A percentile compares a stretch with the other conserved stretches of the same genome.
Conservation (phyloP, 2,113 vertebrate genomes). For the Colistium nudipinnis region DNA sequence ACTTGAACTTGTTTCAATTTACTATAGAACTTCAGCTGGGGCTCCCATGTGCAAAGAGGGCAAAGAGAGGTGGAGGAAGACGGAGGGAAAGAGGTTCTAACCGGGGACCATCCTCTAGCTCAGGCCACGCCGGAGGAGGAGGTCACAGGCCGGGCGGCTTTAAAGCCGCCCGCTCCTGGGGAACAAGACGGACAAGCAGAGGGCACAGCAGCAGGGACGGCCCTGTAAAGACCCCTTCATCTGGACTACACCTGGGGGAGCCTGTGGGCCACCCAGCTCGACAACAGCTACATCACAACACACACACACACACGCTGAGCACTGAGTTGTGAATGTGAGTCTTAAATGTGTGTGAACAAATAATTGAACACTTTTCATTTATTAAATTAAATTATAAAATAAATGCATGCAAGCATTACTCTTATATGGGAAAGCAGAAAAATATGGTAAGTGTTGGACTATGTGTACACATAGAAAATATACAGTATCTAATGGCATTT, state of each 20-base stretch:
- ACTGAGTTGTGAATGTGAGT: conserved; percentile 19
- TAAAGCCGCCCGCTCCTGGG: conserved; percentile 69
- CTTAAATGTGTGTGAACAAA: background rate
- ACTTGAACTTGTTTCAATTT: conserved; percentile 56
- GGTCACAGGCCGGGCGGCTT: conserved; percentile 72
- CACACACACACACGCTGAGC: conserved; percentile 32
- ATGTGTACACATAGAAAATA: background rate
- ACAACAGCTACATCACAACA: conserved; percentile 33
- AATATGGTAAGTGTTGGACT: background rate
- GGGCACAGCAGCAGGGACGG: conserved; percentile 64
- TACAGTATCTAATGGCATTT: background rate
- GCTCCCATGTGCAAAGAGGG: conserved; percentile 11
- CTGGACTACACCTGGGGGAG: conserved; percentile 80
- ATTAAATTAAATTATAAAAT: background rate
- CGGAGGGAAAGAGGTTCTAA: conserved; percentile 43
- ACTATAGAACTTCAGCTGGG: conserved; percentile 32
- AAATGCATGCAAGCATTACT: background rate
- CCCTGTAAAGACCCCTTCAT: conserved; percentile 78
- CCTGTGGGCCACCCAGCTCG: conserved; percentile 64
- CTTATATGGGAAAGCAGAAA: background rate
- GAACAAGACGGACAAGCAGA: conserved; percentile 69
- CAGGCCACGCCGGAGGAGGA: conserved; percentile 57
- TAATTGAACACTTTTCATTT: background rate
- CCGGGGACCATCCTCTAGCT: conserved; percentile 46
- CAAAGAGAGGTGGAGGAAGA: conserved; percentile 22